A percentile compares a stretch with the other conserved stretches of the same genome.
These are phyloP conservation scores for Trachelus tabidus DNA, from an alignment of 2,888 invertebrate species.

Conservation along the genomic window DNA sequence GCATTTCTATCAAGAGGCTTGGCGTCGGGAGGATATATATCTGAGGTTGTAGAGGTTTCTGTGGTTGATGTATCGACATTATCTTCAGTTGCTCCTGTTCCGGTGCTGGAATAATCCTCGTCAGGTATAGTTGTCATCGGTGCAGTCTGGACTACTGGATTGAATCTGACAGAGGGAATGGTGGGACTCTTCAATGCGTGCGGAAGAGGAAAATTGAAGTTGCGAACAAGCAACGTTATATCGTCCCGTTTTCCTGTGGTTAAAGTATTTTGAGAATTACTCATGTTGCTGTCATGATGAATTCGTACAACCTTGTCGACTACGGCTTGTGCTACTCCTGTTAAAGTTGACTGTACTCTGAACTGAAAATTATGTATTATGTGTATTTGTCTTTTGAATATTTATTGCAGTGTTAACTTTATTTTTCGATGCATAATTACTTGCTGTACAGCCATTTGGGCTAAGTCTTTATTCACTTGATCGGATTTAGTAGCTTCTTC, in stretches of 20 bases:
- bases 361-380: slow-evolving; percentile 69
- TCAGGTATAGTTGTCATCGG: slow-evolving; percentile 46
- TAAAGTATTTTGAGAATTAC: slow-evolving; percentile 64
- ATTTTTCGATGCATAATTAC: slow-evolving; percentile 51
- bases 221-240: slow-evolving; percentile 85
- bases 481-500: slow-evolving; percentile 82
- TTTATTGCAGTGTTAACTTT: neutral
- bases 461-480: slow-evolving; percentile 84
- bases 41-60: slow-evolving; percentile 59
- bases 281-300: slow-evolving; percentile 82
- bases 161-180: slow-evolving; percentile 71
- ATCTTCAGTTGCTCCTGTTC: slow-evolving; percentile 43
- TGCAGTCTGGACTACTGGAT: slow-evolving; percentile 71
- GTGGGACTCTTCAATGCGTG: slow-evolving; percentile 72
- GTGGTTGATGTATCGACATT: slow-evolving; percentile 59
- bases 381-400: neutral
- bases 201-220: slow-evolving; percentile 84
- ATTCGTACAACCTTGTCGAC: slow-evolving; percentile 86
- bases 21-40: slow-evolving; percentile 60
- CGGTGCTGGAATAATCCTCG: slow-evolving; percentile 36
- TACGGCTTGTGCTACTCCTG: slow-evolving; percentile 86
- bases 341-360: slow-evolving; percentile 80
- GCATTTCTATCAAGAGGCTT: slow-evolving; percentile 73
- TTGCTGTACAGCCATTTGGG: slow-evolving; percentile 83
- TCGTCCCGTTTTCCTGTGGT: slow-evolving; percentile 79